Evolutionary conservation across 2,113 vertebrate species (phyloP).

Genomic region (Chascanopsetta lugubris): DNA sequence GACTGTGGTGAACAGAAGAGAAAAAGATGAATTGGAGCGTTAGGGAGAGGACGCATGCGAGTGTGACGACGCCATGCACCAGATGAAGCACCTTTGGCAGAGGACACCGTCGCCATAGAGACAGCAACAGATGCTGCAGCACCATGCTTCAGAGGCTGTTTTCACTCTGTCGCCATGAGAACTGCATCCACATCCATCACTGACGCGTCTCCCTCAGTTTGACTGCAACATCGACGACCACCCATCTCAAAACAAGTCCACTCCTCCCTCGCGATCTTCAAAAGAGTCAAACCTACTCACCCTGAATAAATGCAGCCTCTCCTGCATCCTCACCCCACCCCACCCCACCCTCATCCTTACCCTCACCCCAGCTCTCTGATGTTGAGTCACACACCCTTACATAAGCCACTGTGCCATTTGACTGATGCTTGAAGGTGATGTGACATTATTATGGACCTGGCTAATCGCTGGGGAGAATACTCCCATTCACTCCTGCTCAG

Average conservation of each 20-base stretch:
- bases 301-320: too few relatives aligned
- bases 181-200: constrained; percentile 21
- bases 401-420: constrained; percentile 56
- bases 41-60: constrained; percentile 44
- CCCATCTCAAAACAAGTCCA: too few relatives aligned
- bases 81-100: constrained; percentile 42
- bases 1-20: neutral
- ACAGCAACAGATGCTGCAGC: constrained; percentile 71
- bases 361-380: constrained; percentile 26
- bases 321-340: too few relatives aligned
- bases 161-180: constrained; percentile 27
- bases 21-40: neutral
- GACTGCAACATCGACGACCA: too few relatives aligned
- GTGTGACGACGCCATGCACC: constrained; percentile 65
- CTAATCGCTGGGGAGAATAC: constrained; percentile 64
- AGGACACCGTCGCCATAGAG: constrained; percentile 64
- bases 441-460: constrained; percentile 36
- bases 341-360: too few relatives aligned
- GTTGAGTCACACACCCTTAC: constrained; percentile 67
- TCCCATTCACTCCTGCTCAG: constrained; percentile 66
- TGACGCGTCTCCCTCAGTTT: neutral
- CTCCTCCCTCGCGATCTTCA: too few relatives aligned
- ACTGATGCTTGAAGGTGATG: constrained; percentile 60
- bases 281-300: too few relatives aligned
- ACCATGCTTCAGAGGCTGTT: constrained; percentile 18